Conservation (phyloP, 2,888 invertebrate species). For the Zhuqinia jingwanae region DNA sequence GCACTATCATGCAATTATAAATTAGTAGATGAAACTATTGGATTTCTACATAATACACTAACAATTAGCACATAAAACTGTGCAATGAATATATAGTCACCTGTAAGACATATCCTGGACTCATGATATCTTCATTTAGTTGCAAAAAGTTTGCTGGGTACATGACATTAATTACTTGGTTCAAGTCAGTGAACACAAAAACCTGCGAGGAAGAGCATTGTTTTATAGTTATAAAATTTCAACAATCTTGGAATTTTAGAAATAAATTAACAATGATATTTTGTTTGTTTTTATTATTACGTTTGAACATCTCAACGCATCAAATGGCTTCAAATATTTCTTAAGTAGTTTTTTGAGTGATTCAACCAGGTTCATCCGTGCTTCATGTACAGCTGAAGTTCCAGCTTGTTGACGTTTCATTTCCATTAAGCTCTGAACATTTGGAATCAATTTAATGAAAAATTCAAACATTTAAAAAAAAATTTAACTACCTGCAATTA, state of each 20-base stretch:
- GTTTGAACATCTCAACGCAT: slow-evolving; percentile 30
- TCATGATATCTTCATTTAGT: slow-evolving; percentile 64
- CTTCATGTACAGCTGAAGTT: not conserved
- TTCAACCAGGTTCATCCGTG: not conserved
- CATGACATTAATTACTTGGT: slow-evolving; percentile 14
- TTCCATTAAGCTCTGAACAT: slow-evolving; percentile 38
- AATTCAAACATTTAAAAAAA: too few species aligned
- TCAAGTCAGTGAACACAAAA: slow-evolving; percentile 53
- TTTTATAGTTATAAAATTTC: not conserved
- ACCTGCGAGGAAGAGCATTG: not conserved
- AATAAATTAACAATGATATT: not conserved
- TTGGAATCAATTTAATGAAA: not conserved
- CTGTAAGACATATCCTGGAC: slow-evolving; percentile 66
- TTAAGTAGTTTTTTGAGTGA: slow-evolving; percentile 31
- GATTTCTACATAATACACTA: not conserved
- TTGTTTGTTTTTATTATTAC: slow-evolving; percentile 20
- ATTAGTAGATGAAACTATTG: not conserved
- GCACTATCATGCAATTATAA: slow-evolving; percentile 63
- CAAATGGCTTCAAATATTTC: slow-evolving; percentile 39
- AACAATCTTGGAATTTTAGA: not conserved
- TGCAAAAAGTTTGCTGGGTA: slow-evolving; percentile 63
- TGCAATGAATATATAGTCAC: slow-evolving; percentile 27
- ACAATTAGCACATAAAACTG: not conserved
- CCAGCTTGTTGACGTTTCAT: slow-evolving; percentile 30
- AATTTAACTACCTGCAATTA: not conserved